Evolutionary conservation across 1,140 invertebrate genomes (phyloP), one percentile per base, ranked within the genome.

Genomic region (Hylyphantes graminicola): DNA sequence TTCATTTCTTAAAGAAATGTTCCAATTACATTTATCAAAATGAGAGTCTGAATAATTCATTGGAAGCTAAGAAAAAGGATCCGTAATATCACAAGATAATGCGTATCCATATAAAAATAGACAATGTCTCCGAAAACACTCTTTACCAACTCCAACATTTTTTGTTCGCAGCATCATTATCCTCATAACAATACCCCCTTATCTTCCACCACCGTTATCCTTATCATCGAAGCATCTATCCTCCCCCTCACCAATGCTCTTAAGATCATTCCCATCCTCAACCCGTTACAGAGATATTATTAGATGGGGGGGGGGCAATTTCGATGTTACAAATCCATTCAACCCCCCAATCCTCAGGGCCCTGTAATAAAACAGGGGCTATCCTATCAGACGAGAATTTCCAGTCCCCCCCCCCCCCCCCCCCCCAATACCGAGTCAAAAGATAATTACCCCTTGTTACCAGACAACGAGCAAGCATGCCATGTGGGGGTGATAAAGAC

Each of bases 361-460:
- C 72, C 12, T 55, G 79, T 73, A 81, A 81, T 81, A 81, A 81
- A 81, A 81, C 54, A 70, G 7, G 35, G 64, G 13, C 11, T 8
- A 76, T 12, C 63, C 77, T 21, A 35, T 35, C 35, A 35, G 35
- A 35, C 53, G 65, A 78, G 77, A 70, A 61, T 48, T 68, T 70
- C 63, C 65, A 55, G n/a, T 51, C 63, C 51, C 21, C 70, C 17
- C 50, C 64, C 77, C 48, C 57, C 55, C 61, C 64, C 74, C 51
- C n/a, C 54, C 15, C n/a, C 64, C 79, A 51, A 73, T 81, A 67
- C 35, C 67, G 53, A 81, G 79, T 72, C 67, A 73, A 81, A 21
- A 81, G 79, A 81, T 81, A 81, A 81, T 81, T 81, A 81, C 79
- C 79, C 79, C 79, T 81, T 81, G 79, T 81, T 81, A 81, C 79